Evolutionary conservation across 1,140 invertebrate species (phyloP).

Genomic region (Parapsyche elsis): DNA sequence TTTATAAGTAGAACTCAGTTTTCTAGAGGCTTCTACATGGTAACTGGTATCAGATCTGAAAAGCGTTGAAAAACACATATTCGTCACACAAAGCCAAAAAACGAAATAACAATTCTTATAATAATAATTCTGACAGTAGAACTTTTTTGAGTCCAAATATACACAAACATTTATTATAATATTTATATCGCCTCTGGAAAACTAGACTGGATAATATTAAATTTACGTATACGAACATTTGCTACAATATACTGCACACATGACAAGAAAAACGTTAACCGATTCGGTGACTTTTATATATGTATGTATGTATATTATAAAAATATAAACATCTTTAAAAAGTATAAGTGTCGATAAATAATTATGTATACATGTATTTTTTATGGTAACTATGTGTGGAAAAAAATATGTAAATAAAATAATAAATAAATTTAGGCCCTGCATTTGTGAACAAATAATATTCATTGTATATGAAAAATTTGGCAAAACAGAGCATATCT

Average conservation of each 20-base stretch:
- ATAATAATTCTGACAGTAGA: too few species aligned
- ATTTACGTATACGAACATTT: too few species aligned
- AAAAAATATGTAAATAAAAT: neutral
- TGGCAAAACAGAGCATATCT: too few species aligned
- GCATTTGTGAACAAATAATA: neutral
- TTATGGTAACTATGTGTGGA: neutral
- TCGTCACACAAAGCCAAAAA: too few species aligned
- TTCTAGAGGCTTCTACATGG: slow-evolving; percentile 12
- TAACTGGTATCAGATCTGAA: too few species aligned
- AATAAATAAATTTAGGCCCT: slow-evolving; percentile 14
- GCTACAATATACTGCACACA: neutral
- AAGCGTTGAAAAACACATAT: too few species aligned
- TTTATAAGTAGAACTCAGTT: neutral
- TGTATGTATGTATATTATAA: slow-evolving; percentile 19
- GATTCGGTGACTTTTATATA: slow-evolving; percentile 19
- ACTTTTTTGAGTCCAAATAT: too few species aligned
- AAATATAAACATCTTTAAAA: slow-evolving; percentile 16
- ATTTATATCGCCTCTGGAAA: too few species aligned
- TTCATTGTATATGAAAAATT: neutral
- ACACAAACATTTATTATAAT: too few species aligned
- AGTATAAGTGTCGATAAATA: neutral
- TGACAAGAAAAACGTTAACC: neutral
- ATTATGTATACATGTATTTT: neutral
- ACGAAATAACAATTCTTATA: too few species aligned
- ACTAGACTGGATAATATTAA: too few species aligned